Evolutionary conservation across 2,113 vertebrate genomes (phyloP), one percentile per base, ranked within the genome.

Genomic region (Cephalopterus ornatus): DNA sequence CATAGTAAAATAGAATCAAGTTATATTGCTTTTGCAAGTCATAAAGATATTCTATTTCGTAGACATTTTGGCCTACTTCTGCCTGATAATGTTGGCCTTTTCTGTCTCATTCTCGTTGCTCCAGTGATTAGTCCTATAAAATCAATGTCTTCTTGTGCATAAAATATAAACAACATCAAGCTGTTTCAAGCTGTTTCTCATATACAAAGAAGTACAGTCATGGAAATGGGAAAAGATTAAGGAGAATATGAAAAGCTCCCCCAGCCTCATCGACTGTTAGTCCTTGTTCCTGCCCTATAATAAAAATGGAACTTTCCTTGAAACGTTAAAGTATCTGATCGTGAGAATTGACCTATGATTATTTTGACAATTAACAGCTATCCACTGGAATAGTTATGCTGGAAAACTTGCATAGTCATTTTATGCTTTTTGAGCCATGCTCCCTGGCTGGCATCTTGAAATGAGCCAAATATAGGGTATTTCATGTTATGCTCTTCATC

Each of bases 391-490:
- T 74, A 91, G 50, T 82, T 79, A 55, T 55, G 30, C 14, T 67
- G 67, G 47, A 63, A 86, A 96, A 91, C 35, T 70, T 96, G 82
- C 89, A 89, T n/a, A 90, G 78, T 94, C 87, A 93, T 95, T 89
- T 86, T 62, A 74, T n/a, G 46, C 47, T 83, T 88, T 96, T 85
- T 72, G 55, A 95, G 75, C 33, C 49, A 35, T 35, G 28, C 2
- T 83, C 13, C 70, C 67, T 90, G 81, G 63, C 88, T 94, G 33
- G 19, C 62, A 39, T 79, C 67, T 88, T 83, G 24, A 78, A 95
- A 85, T 18, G 67, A 95, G 67, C 26, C 72, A 85, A 82, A 83
- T 94, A 88, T 46, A 77, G 62, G 81, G 24, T 95, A 89, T 94
- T 85, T 96, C 71, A 86, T 92, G 72, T 83, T 96, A 72, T 80